These are phyloP conservation scores for Drosophila neutralis DNA, from an alignment of 2,888 invertebrate genomes.

Conservation along the genomic window DNA sequence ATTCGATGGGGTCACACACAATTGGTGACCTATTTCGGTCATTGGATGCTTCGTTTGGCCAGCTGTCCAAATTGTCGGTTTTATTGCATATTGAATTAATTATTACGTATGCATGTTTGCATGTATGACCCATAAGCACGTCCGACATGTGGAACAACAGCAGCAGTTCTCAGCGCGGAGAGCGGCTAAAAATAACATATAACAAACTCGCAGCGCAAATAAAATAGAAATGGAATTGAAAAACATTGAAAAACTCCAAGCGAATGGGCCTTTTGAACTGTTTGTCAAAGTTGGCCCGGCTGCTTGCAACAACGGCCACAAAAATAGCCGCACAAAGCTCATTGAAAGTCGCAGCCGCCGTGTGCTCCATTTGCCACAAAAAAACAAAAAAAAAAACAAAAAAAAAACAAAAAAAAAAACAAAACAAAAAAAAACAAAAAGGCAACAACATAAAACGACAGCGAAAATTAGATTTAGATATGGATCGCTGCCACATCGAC, in stretches of 20 bases:
- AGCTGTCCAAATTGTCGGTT: constrained; percentile 60
- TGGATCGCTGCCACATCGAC: constrained; percentile 4
- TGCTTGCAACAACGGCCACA: constrained; percentile 60
- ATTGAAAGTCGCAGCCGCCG: constrained; percentile 70
- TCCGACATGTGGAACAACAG: constrained; percentile 40
- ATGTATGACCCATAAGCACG: constrained; percentile 45
- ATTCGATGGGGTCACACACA: constrained; percentile 55
- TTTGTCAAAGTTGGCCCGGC: constrained; percentile 68
- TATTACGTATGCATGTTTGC: constrained; percentile 54
- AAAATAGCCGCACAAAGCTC: constrained; percentile 78
- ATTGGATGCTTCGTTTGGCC: constrained; percentile 4
- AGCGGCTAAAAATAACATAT: constrained; percentile 53
- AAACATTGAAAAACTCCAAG: constrained; percentile 65
- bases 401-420: too few species aligned
- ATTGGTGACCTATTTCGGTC: constrained; percentile 74
- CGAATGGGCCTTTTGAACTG: constrained; percentile 67
- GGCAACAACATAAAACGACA: constrained; percentile 5
- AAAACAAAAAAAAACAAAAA: too few species aligned
- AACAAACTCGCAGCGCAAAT: constrained; percentile 17
- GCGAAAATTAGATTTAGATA: constrained; percentile 22
- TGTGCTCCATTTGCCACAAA: constrained; percentile 65
- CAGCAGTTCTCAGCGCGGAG: constrained; percentile 21
- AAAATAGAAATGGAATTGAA: constrained; percentile 37
- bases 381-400: background rate
- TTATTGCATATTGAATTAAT: constrained; percentile 76